Conservation (phyloP, 2,113 vertebrate genomes). For the Machaerirhynchus nigripectus region DNA sequence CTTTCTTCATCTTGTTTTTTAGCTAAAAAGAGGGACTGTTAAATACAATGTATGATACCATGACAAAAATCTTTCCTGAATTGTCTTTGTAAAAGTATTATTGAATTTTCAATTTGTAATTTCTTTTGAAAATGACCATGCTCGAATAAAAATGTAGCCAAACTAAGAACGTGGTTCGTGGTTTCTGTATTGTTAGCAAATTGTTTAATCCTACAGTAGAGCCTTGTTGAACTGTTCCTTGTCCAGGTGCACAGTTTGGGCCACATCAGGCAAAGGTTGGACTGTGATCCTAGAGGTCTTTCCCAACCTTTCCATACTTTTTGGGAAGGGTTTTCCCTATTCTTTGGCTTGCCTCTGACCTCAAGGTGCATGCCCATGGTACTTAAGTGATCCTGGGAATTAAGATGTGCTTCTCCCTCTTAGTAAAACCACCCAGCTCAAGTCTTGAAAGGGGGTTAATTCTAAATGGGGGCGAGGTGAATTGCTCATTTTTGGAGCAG, state of each 20-base stretch:
- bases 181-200: slow-evolving; percentile 59
- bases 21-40: slow-evolving; percentile 99
- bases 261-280: neutral
- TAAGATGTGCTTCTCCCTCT: neutral
- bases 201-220: neutral
- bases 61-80: slow-evolving; percentile 99
- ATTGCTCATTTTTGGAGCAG: neutral
- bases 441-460: neutral
- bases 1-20: slow-evolving; percentile 99
- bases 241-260: neutral
- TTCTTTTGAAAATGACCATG: slow-evolving; percentile 99
- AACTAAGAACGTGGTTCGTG: slow-evolving; percentile 82
- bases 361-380: fast-evolving
- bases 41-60: slow-evolving; percentile 99
- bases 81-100: slow-evolving; percentile 99
- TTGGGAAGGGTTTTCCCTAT: neutral
- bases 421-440: neutral
- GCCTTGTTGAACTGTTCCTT: neutral
- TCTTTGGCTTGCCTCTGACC: neutral
- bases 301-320: neutral
- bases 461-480: neutral
- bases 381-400: neutral
- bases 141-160: slow-evolving; percentile 99
- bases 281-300: neutral
- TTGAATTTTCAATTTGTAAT: slow-evolving; percentile 99